phyloP scores from a whole-genome alignment of 2,888 invertebrate species.

The Heterodera filipjevi region DNA sequence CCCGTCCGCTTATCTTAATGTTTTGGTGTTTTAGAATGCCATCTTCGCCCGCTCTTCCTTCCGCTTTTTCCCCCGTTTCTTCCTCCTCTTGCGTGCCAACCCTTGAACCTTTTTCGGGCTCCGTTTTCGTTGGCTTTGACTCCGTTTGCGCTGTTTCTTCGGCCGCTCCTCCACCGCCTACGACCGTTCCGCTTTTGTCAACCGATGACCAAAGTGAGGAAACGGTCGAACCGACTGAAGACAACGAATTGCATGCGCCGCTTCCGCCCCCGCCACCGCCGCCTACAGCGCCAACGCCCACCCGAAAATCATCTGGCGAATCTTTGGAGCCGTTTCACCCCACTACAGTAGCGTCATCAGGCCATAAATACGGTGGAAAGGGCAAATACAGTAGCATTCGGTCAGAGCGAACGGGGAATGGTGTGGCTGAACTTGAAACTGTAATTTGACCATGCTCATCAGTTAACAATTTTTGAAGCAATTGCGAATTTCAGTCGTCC shows the following conservation, averaged over 20 bases:
- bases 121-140: constrained; percentile 26
- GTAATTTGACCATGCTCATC: background rate
- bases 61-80: constrained; percentile 1
- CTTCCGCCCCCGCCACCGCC: constrained; percentile 1
- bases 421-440: background rate
- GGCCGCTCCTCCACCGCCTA: background rate
- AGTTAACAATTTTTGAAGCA: background rate
- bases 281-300: background rate
- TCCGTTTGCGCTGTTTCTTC: constrained; percentile 2
- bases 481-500: background rate
- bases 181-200: background rate
- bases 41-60: background rate
- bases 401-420: background rate
- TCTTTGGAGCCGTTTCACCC: background rate
- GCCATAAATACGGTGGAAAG: background rate
- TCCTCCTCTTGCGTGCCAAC: constrained; percentile 16
- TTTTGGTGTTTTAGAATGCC: background rate
- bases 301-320: background rate
- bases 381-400: background rate
- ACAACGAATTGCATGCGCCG: background rate
- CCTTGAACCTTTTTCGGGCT: background rate
- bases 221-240: constrained; percentile 1
- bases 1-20: background rate
- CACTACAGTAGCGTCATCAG: background rate
- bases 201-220: background rate